Percentiles rank a stretch among this genome's conserved stretches.
These are phyloP conservation scores for Xiphydria camelus DNA, from an alignment of 2,888 invertebrate species.

Conservation along the genomic window DNA sequence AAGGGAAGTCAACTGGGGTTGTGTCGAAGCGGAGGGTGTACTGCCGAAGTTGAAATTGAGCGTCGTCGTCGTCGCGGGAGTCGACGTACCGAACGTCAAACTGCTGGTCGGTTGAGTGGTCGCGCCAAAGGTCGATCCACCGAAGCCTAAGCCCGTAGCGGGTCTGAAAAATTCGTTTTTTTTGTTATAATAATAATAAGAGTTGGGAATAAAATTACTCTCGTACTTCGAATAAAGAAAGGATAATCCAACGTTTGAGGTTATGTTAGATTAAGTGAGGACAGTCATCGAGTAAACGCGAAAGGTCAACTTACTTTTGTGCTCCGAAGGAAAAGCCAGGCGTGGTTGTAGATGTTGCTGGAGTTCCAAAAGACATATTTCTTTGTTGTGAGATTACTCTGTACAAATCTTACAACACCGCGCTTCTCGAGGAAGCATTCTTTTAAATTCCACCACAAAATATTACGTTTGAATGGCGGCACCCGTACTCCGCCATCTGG, in stretches of 20 bases:
- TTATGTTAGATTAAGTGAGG: slow-evolving; percentile 23
- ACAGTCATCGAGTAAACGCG: too few relatives aligned
- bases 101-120: slow-evolving; percentile 31
- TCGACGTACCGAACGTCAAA: slow-evolving; percentile 37
- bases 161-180: slow-evolving; percentile 24
- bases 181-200: slow-evolving; percentile 1
- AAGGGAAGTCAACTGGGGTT: slow-evolving; percentile 42
- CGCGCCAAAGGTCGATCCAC: slow-evolving; percentile 32
- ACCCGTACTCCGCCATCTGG: too few relatives aligned
- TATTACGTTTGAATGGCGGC: too few relatives aligned
- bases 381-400: too few relatives aligned
- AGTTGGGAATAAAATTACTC: too few relatives aligned
- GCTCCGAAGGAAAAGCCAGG: slow-evolving; percentile 39
- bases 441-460: too few relatives aligned
- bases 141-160: slow-evolving; percentile 31
- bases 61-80: slow-evolving; percentile 29
- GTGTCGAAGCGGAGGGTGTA: slow-evolving; percentile 28
- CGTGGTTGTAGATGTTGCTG: slow-evolving; percentile 33
- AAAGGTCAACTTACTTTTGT: slow-evolving; percentile 47
- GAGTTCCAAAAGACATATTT: slow-evolving; percentile 43
- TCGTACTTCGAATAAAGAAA: neutral
- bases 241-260: slow-evolving; percentile 5
- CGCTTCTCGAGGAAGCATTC: too few relatives aligned
- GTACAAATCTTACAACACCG: too few relatives aligned
- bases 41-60: slow-evolving; percentile 41